Evolutionary conservation across 2,797 vertebrate genomes (phyloP).

Genomic region (Sebastes kiyomatsui): DNA sequence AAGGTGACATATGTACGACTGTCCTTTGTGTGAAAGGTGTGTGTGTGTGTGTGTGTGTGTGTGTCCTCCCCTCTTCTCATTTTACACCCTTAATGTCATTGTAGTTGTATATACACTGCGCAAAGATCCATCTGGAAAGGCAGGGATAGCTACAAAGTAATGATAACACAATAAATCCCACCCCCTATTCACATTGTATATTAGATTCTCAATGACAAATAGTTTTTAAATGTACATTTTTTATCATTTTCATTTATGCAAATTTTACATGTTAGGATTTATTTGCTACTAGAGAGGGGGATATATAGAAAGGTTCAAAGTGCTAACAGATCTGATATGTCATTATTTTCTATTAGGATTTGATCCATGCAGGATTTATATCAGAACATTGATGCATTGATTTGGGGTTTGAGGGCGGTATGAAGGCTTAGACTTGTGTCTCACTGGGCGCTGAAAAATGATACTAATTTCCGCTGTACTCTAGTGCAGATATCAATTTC

Average conservation of each 20-base stretch:
- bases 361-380: background rate
- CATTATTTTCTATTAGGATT: background rate
- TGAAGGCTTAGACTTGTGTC: background rate
- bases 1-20: conserved; percentile 41
- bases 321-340: background rate
- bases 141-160: background rate
- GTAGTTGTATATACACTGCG: conserved; percentile 3
- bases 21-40: conserved; percentile 28
- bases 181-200: background rate
- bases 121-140: background rate
- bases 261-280: background rate
- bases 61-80: conserved; percentile 4
- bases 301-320: background rate
- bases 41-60: background rate
- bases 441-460: background rate
- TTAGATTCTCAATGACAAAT: background rate
- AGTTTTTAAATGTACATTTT: background rate
- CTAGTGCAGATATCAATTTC: background rate
- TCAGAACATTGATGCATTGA: background rate
- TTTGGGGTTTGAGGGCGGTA: background rate
- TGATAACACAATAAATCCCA: background rate
- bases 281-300: background rate
- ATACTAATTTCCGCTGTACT: background rate
- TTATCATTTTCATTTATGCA: background rate
- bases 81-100: conserved; percentile 30